Evolutionary conservation across 1,140 invertebrate genomes (phyloP).

Genomic region (Argopecten irradians): DNA sequence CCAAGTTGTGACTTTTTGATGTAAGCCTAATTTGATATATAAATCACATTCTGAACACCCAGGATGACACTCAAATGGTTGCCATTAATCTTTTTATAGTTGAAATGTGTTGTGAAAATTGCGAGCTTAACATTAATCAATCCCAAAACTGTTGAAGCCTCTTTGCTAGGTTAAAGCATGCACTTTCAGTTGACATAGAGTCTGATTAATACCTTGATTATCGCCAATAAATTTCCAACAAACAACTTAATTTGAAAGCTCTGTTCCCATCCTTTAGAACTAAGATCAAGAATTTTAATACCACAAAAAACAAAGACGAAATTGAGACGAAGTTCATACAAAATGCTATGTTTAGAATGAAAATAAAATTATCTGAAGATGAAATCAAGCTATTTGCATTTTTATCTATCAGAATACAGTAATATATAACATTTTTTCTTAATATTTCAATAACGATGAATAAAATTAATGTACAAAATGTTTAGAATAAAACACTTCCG

Average conservation of each 20-base stretch:
- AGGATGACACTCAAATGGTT: neutral
- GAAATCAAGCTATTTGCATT: no score
- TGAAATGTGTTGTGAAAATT: neutral
- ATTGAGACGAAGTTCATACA: neutral
- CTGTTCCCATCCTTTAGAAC: neutral
- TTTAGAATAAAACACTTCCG: neutral
- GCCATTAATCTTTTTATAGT: neutral
- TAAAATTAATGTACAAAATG: neutral
- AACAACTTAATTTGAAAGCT: neutral
- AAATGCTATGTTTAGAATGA: neutral
- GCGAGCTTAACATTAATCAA: neutral
- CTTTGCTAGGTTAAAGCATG: neutral
- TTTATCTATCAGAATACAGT: no score
- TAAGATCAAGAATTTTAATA: neutral
- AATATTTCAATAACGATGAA: neutral
- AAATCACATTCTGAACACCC: neutral
- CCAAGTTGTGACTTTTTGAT: neutral
- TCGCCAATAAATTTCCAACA: neutral
- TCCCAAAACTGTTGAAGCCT: neutral
- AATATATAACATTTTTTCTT: neutral
- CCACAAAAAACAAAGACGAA: neutral
- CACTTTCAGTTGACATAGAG: neutral
- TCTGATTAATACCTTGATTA: neutral
- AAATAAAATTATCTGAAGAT: no score
- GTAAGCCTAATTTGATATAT: neutral